Evolutionary conservation across 2,113 vertebrate genomes (phyloP), one percentile per base, ranked within the genome.

Genomic region (Pterocles gutturalis): DNA sequence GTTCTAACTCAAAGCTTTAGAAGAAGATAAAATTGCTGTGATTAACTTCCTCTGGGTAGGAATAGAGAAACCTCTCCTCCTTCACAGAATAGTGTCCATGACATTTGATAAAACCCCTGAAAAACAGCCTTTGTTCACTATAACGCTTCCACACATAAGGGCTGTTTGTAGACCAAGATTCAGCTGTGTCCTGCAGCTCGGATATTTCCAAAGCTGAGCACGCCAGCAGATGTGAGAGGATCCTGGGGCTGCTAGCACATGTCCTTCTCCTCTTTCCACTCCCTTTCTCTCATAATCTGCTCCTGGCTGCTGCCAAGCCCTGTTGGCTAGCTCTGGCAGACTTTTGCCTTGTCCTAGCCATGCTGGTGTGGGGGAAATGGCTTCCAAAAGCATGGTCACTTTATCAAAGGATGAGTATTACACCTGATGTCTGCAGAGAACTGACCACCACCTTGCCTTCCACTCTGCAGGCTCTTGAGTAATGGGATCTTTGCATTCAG

Each of bases 381-480:
- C 12, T 67, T 76, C 24, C 5, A 5, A 84, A 72, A 65, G 14
- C 25, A 16, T 0, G 0, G 18, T 18, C 2, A 21, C 51, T 64
- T 64, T 51, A 51, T 25, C 31, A 64, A 45, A 69, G n/a, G 9
- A 31, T 33, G 17, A 57, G 9, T 22, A 36, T 70, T 46, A 38
- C 29, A 41, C 45, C 26, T 60, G 34, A 38, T 46, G 15, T 18
- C n/a, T 87, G 58, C 46, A 78, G 31, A 36, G 21, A 28, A 20
- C 7, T 19, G 36, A 62, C 29, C 46, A 54, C 11, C 6, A 10
- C 60, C 58, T 64, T 80, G 28, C 38, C 54, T 84, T 81, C 41
- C 18, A 20, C 14, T 51, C 21, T 66, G 77, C 16, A 84, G 70
- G 10, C 3, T 29, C 87, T 75, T 49, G 26, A 75, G 36, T 31